Base-by-base conservation (phyloP, 2,797 vertebrate genomes). In the Avahi laniger region DNA sequence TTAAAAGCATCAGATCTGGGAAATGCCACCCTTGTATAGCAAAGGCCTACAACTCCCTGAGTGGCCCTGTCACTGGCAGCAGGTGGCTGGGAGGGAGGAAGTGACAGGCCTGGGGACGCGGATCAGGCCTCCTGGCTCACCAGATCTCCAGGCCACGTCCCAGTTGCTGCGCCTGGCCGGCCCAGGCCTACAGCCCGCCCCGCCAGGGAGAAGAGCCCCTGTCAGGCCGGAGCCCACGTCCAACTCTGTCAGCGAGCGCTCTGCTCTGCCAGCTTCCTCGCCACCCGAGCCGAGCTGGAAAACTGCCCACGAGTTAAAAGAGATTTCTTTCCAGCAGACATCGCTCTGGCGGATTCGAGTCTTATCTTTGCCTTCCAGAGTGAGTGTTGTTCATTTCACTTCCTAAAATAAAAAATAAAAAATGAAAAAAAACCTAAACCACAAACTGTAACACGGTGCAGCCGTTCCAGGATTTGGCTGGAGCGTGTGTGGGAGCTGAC, bases 351-450 rank as follows among this genome's bases (percentile, higher is more conserved):
- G 7, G 86, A 93, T 72, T 84, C 4, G 1, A 70, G 95, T 88
- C 94, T 98, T 97, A 97, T 98, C 95, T 95, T 80, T 63, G 67
- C 87, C 65, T 88, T 96, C 95, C 97, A 97, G 96, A 94, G 41
- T 0, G 38, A 94, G 81, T 28, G 69, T 76, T 96, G 92, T 89
- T 97, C 94, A 84, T 85, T 97, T 93, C 38, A 92, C 91, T 96
- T 94, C 89, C 92, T 87, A 79, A 96, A 97, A 94, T 70, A 75
- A 95, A 75, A 91, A 46, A 20, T 89, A 86, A 82, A 87, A 75
- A 9, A n/a, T n/a, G 18, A 65, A 65, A 18, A 15, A n/a, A 48
- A 24, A 13, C 65, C 90, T 73, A 96, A 97, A 96, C 96, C 93
- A 83, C 95, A 92, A 95, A 95, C 96, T 80, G 97, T 95, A 95